Evolutionary conservation across 2,888 invertebrate species (phyloP), one percentile per base, ranked within the genome.

Genomic region (Tyria jacobaeae): DNA sequence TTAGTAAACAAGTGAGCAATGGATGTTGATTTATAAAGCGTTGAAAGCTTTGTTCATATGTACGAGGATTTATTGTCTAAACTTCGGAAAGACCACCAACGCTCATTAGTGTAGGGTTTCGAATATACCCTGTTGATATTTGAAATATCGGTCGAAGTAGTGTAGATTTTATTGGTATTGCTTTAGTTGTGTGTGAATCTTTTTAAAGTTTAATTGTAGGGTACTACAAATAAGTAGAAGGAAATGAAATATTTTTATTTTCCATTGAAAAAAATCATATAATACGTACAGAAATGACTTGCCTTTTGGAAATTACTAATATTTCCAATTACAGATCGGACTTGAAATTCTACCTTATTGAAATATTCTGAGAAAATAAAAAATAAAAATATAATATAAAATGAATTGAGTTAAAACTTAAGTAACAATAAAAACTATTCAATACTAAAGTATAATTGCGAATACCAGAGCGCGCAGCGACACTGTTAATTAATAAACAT

Each of bases 41-140:
- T 62, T 64, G 59, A 57, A 48, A 67, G 44, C 39, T 48, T 56
- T 39, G 64, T 64, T 60, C 54, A 53, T 55, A 62, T 47, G 57
- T 53, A 67, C 54, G 53, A 63, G 31, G 53, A 73, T 75, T 73
- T 75, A 74, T 70, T 41, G 73, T 62, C 73, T 49, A 35, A 60
- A 66, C 61, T 24, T 35, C 48, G 62, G 49, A 49, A 55, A 27
- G 50, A 66, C 56, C 49, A 63, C 53, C 24, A 44, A 50, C 62
- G 66, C 61, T 35, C 54, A 58, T 67, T 66, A 57, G 55, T 39
- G 50, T 52, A 48, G 61, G 47, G 67, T 62, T 71, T 75, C 37
- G 64, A 65, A 72, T 70, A 47, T 35, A 58, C n/a, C 2, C 4
- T n/a, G 55, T 44, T 63, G 52, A 65, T 57, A 56, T 71, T 65